Percentiles rank a stretch among this genome's conserved stretches.
These are phyloP conservation scores for Sinocyclocheilus anshuiensis DNA, from an alignment of 2,113 vertebrate genomes.

Conservation along the genomic window DNA sequence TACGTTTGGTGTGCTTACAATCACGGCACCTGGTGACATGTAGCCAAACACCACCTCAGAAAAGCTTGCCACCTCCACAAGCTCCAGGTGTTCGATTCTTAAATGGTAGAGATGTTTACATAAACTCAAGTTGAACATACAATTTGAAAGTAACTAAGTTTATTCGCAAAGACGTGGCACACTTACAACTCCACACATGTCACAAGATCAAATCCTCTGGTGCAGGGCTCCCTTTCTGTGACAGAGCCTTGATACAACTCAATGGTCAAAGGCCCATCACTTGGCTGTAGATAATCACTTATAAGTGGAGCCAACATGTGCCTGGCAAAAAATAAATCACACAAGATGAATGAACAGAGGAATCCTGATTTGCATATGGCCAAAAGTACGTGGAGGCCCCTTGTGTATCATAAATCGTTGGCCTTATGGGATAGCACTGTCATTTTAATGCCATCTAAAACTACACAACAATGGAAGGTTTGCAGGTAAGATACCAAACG, in stretches of 20 bases:
- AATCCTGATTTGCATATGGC: neutral
- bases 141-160: neutral
- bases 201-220: slow-evolving; percentile 89
- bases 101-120: slow-evolving; percentile 20
- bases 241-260: slow-evolving; percentile 89
- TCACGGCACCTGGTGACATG: slow-evolving; percentile 81
- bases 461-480: neutral
- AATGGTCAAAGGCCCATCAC: slow-evolving; percentile 76
- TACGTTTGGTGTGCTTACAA: slow-evolving; percentile 92
- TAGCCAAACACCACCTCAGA: slow-evolving; percentile 90
- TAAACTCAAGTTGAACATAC: neutral
- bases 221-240: slow-evolving; percentile 83
- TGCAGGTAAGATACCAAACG: slow-evolving; percentile 36
- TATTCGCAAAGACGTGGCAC: neutral
- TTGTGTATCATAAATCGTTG: neutral
- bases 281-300: slow-evolving; percentile 83
- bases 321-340: slow-evolving; percentile 66
- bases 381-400: neutral
- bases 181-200: slow-evolving; percentile 92
- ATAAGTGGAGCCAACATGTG: slow-evolving; percentile 78
- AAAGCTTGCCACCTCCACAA: slow-evolving; percentile 81
- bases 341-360: neutral
- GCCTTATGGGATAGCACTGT: neutral
- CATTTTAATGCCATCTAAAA: neutral
- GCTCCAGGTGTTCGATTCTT: slow-evolving; percentile 91